Evolutionary conservation across 2,113 vertebrate genomes (phyloP).

Genomic region (Elanus axillaris): DNA sequence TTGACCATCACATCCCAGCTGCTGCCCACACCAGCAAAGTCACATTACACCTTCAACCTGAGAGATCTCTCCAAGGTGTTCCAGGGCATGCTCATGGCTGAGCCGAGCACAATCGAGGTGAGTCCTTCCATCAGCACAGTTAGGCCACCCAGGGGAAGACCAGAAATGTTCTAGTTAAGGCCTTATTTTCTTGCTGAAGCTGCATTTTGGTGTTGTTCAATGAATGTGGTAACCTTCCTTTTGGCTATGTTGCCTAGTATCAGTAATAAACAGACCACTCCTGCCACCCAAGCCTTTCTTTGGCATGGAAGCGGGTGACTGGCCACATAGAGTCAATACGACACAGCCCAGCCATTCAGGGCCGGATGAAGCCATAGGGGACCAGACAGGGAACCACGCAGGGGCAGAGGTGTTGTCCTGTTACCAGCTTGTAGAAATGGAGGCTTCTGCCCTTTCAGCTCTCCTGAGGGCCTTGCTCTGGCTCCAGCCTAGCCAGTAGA

Average conservation of each 20-base stretch:
- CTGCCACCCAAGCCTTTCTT: not conserved
- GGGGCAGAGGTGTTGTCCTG: not conserved
- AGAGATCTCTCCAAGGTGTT: slow-evolving; percentile 93
- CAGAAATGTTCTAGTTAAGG: not conserved
- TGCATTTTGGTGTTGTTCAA: not conserved
- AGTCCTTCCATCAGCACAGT: slow-evolving; percentile 14
- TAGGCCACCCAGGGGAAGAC: not conserved
- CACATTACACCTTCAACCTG: slow-evolving; percentile 92
- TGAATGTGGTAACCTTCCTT: not conserved
- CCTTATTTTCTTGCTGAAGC: not conserved
- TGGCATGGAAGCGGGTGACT: not conserved
- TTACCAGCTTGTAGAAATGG: not conserved
- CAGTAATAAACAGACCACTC: not conserved
- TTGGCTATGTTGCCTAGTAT: not conserved
- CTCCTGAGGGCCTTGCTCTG: not conserved
- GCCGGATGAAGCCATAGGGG: not conserved
- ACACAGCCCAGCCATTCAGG: not conserved
- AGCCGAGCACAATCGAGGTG: slow-evolving; percentile 78
- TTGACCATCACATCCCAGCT: slow-evolving; percentile 84
- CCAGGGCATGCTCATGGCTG: slow-evolving; percentile 91
- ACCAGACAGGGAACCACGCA: not conserved
- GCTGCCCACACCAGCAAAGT: slow-evolving; percentile 90
- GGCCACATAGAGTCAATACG: not conserved
- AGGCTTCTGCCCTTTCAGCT: not conserved
- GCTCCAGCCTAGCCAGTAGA: not conserved